Percentiles rank a stretch among this genome's conserved stretches.
Evolutionary conservation across 2,797 vertebrate species (phyloP).

Genomic region (Enteromius treurensis): DNA sequence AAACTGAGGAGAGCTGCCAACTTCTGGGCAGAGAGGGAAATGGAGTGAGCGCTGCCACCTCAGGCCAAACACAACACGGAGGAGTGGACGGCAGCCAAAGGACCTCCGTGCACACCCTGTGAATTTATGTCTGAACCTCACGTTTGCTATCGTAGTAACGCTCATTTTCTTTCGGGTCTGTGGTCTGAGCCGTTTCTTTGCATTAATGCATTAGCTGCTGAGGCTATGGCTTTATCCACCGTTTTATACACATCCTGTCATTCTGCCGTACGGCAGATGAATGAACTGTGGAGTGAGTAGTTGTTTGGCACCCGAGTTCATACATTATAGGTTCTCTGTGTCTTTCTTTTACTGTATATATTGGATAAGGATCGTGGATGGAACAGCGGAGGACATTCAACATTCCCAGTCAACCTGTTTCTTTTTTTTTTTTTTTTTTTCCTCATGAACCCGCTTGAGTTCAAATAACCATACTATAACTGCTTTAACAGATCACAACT

Average conservation of each 20-base stretch:
- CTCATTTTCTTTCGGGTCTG: constrained; percentile 42
- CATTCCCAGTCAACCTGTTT: constrained; percentile 43
- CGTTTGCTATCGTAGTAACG: constrained; percentile 24
- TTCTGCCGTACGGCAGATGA: constrained; percentile 23
- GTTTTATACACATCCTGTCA: constrained; percentile 43
- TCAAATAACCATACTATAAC: constrained; percentile 24
- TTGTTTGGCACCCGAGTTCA: constrained; percentile 37
- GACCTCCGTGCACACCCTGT: constrained; percentile 46
- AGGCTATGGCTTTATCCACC: constrained; percentile 46
- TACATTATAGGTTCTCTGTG: constrained; percentile 23
- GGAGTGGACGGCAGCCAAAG: constrained; percentile 43
- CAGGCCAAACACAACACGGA: constrained; percentile 56
- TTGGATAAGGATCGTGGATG: constrained; percentile 47
- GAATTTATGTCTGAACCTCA: constrained; percentile 51
- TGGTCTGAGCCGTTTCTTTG: constrained; percentile 41
- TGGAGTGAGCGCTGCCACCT: constrained; percentile 31
- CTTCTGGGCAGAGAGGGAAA: constrained; percentile 40
- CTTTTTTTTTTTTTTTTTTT: not conserved
- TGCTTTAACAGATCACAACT: constrained; percentile 40
- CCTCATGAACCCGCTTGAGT: constrained; percentile 29
- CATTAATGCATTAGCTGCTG: constrained; percentile 53
- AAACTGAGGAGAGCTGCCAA: constrained; percentile 44
- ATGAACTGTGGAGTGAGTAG: constrained; percentile 50
- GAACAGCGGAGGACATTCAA: constrained; percentile 43
- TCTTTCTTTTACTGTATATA: constrained; percentile 44